Evolutionary conservation across 64 coral and sea anemone species (phyloP).

Genomic region (Hydrozoanthus tunicans): DNA sequence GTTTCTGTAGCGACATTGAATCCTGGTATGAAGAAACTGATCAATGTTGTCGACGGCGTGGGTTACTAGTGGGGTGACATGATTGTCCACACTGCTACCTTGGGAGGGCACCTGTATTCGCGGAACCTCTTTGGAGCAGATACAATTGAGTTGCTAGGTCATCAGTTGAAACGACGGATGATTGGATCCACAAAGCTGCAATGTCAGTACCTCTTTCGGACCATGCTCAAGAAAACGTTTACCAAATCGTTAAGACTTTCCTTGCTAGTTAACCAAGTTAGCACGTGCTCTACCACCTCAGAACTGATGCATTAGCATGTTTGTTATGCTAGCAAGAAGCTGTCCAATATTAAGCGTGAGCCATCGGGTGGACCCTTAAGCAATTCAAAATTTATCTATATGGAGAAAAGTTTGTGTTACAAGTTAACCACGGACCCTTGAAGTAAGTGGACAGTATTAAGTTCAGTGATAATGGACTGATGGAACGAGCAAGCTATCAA

Average conservation of each 20-base stretch:
- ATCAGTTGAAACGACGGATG: constrained; percentile 9
- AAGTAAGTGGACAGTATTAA: constrained; percentile 7
- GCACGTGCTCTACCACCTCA: constrained; percentile 27
- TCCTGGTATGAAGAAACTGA: constrained; percentile 30
- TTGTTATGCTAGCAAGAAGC: constrained; percentile 45
- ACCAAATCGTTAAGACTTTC: constrained; percentile 37
- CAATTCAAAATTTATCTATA: constrained; percentile 17
- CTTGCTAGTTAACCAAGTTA: constrained; percentile 53
- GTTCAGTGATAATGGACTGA: background rate
- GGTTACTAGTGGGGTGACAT: no score
- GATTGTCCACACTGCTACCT: background rate
- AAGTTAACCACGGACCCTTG: constrained; percentile 29
- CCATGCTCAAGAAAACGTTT: constrained; percentile 49
- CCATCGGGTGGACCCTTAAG: constrained; percentile 21
- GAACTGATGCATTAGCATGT: constrained; percentile 58
- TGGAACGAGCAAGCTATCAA: constrained; percentile 44
- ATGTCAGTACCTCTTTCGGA: constrained; percentile 34
- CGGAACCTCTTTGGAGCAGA: background rate
- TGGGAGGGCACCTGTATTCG: background rate
- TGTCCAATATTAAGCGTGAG: background rate
- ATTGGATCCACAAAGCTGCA: constrained; percentile 21
- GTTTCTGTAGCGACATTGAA: background rate
- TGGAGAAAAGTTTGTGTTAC: constrained; percentile 29
- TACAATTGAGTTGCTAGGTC: constrained; percentile 44
- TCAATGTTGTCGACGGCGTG: background rate